Evolutionary conservation across 2,888 invertebrate species (phyloP).

Genomic region (Fragum fragum): DNA sequence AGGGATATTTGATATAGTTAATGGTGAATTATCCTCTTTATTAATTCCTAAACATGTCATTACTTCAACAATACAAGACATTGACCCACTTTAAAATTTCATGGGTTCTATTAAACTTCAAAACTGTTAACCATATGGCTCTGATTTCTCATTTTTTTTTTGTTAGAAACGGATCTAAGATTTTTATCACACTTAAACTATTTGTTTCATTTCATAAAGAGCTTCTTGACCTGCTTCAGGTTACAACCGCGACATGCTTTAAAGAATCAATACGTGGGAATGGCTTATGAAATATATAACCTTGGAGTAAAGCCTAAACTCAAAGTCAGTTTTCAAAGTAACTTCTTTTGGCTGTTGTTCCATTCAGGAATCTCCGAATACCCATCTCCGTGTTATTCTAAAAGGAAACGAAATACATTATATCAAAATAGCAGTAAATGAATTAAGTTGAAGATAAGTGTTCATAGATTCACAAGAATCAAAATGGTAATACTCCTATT

Average conservation of each 20-base stretch:
- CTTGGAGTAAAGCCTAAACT: too few relatives aligned
- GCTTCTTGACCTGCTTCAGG: constrained; percentile 47
- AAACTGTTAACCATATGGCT: constrained; percentile 14
- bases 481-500: too few relatives aligned
- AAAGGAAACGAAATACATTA: too few relatives aligned
- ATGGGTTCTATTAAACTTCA: constrained; percentile 42
- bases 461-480: too few relatives aligned
- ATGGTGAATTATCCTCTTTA: constrained; percentile 43
- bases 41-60: constrained; percentile 34
- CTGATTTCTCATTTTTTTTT: constrained; percentile 36
- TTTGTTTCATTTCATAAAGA: constrained; percentile 48
- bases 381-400: too few relatives aligned
- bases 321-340: too few relatives aligned
- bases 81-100: constrained; percentile 31
- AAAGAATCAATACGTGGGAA: too few relatives aligned
- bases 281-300: too few relatives aligned
- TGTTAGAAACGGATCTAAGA: constrained; percentile 33
- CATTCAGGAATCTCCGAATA: too few relatives aligned
- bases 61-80: constrained; percentile 11
- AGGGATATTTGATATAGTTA: constrained; percentile 31
- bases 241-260: constrained; percentile 45
- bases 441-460: too few relatives aligned
- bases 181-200: constrained; percentile 48
- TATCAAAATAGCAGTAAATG: too few relatives aligned
- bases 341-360: too few relatives aligned